Conservation (phyloP, 1,140 invertebrate genomes). For the Anadara kagoshimensis region DNA sequence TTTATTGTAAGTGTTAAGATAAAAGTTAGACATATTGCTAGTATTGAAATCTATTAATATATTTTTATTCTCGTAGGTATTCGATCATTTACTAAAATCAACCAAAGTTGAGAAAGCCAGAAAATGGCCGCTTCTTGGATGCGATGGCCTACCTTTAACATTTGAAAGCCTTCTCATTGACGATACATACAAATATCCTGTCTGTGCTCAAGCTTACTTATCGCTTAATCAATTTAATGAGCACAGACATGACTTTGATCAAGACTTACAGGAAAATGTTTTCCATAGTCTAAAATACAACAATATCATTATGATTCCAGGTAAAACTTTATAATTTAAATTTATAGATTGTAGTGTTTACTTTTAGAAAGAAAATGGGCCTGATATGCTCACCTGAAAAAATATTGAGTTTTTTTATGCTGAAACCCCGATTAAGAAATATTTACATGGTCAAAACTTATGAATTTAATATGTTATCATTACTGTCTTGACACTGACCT, state of each 20-base stretch:
- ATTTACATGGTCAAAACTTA: too few relatives aligned
- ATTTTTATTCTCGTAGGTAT: neutral
- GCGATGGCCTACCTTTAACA: slow-evolving; percentile 23
- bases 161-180: slow-evolving; percentile 1
- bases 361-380: too few relatives aligned
- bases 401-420: too few relatives aligned
- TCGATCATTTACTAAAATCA: slow-evolving; percentile 1
- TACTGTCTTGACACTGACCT: too few relatives aligned
- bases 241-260: neutral
- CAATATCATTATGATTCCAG: slow-evolving; percentile 24
- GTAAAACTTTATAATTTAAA: too few relatives aligned
- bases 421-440: too few relatives aligned
- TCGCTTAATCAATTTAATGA: neutral
- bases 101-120: neutral
- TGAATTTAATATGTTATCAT: too few relatives aligned
- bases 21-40: too few relatives aligned
- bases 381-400: too few relatives aligned
- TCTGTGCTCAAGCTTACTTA: neutral
- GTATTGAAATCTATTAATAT: too few relatives aligned
- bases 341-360: too few relatives aligned
- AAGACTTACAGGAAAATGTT: neutral
- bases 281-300: slow-evolving; percentile 11
- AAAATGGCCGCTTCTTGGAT: slow-evolving; percentile 18
- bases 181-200: neutral
- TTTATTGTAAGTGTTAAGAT: too few relatives aligned